A percentile compares a stretch with the other conserved stretches of the same genome.
Evolutionary conservation across 2,888 invertebrate genomes (phyloP).

Genomic region (Tenthredo notha): DNA sequence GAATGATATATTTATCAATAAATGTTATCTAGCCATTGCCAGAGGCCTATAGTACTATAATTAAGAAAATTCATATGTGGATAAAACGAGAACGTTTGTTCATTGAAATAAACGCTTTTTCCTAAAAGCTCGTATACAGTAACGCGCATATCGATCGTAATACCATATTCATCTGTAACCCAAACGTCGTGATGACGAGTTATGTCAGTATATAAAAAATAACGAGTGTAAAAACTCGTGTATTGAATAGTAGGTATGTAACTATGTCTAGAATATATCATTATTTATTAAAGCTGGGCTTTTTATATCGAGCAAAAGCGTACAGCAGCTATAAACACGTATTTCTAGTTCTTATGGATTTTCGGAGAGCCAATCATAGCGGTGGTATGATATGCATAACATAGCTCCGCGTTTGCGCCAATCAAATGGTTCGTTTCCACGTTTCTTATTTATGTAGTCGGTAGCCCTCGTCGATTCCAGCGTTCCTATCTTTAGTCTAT

Average conservation of each 20-base stretch:
- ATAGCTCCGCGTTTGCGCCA: conserved; percentile 69
- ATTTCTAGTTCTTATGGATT: conserved; percentile 68
- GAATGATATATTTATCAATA: conserved; percentile 42
- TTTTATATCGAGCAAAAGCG: neutral
- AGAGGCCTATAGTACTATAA: neutral
- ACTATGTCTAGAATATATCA: neutral
- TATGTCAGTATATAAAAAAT: neutral
- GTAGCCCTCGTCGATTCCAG: conserved; percentile 20
- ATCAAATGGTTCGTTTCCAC: conserved; percentile 57
- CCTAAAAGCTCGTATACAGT: neutral
- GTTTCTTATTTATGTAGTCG: conserved; percentile 12
- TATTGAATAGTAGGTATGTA: neutral
- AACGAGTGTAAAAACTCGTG: neutral
- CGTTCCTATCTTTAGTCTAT: conserved; percentile 40
- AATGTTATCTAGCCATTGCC: conserved; percentile 30
- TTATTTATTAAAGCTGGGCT: neutral
- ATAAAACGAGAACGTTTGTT: too few species aligned
- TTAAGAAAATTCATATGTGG: neutral
- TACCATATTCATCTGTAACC: neutral
- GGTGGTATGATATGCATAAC: conserved; percentile 50
- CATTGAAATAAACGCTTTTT: neutral
- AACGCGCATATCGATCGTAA: neutral
- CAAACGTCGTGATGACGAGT: neutral
- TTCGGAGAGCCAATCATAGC: conserved; percentile 62
- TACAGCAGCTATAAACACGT: neutral